Evolutionary conservation across 2,797 vertebrate species (phyloP).

Genomic region (Xenentodon cancila): DNA sequence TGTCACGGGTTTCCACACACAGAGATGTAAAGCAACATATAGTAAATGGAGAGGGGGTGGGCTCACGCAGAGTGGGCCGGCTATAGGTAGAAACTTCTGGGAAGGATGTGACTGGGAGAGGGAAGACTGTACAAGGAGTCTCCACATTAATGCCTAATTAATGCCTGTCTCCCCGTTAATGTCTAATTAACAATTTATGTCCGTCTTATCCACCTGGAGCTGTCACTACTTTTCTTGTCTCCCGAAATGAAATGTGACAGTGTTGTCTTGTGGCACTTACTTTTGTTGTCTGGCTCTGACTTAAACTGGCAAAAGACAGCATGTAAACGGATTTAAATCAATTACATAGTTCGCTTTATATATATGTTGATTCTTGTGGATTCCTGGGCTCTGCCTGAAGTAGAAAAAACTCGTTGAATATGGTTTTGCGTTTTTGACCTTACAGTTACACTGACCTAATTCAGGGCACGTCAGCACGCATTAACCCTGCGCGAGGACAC

Average conservation of each 20-base stretch:
- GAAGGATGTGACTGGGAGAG: slow-evolving; percentile 49
- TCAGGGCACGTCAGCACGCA: not conserved
- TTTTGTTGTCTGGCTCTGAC: slow-evolving; percentile 27
- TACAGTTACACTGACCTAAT: not conserved
- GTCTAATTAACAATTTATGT: slow-evolving; percentile 68
- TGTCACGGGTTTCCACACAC: not conserved
- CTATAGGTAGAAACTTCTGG: slow-evolving; percentile 46
- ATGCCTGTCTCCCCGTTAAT: slow-evolving; percentile 69
- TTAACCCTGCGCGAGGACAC: not conserved
- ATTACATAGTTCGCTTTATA: not conserved
- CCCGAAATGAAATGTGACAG: slow-evolving; percentile 52
- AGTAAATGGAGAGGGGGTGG: slow-evolving; percentile 19
- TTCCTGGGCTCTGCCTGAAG: not conserved
- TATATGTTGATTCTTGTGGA: not conserved
- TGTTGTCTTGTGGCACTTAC: slow-evolving; percentile 21
- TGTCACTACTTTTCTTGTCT: slow-evolving; percentile 58
- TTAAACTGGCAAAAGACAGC: not conserved
- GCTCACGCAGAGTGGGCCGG: slow-evolving; percentile 2
- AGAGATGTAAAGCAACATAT: slow-evolving; percentile 25
- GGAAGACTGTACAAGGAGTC: slow-evolving; percentile 48
- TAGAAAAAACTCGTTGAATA: not conserved
- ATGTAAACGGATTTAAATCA: not conserved
- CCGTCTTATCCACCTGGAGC: slow-evolving; percentile 66
- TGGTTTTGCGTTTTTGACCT: not conserved
- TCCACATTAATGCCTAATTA: slow-evolving; percentile 74